Evolutionary conservation across 2,113 vertebrate genomes (phyloP).

Genomic region (Thunnus maccoyii): DNA sequence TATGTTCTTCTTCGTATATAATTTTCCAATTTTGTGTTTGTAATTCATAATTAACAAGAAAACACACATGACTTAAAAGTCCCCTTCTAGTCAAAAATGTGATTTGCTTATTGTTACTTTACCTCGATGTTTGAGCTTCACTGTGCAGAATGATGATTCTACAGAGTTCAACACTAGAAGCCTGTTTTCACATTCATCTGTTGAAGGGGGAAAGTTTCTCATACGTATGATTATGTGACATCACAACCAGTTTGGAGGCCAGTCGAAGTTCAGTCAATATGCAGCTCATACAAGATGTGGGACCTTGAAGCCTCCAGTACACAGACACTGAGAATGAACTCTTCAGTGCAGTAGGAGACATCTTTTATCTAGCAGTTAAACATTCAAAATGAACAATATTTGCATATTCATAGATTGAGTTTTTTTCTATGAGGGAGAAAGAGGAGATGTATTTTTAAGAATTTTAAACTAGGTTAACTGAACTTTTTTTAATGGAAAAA

Average conservation of each 20-base stretch:
- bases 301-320: neutral
- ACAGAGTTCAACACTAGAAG: too few species aligned
- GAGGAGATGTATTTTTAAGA: neutral
- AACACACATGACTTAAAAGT: neutral
- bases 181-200: too few species aligned
- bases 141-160: too few species aligned
- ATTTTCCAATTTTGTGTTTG: too few species aligned
- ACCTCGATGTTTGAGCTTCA: too few species aligned
- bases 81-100: neutral
- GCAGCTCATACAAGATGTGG: neutral
- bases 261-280: neutral
- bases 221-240: neutral
- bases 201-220: too few species aligned
- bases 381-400: neutral
- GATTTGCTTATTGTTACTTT: neutral
- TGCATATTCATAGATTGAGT: neutral
- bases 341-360: neutral
- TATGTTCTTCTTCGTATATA: too few species aligned
- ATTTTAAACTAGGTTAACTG: too few species aligned
- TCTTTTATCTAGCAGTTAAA: neutral
- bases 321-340: too few species aligned
- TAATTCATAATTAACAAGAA: neutral
- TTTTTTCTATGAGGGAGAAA: neutral
- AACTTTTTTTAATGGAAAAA: too few species aligned
- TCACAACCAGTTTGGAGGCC: neutral